phyloP scores from a whole-genome alignment of 2,113 vertebrate genomes.

The Oncorhynchus clarkii region DNA sequence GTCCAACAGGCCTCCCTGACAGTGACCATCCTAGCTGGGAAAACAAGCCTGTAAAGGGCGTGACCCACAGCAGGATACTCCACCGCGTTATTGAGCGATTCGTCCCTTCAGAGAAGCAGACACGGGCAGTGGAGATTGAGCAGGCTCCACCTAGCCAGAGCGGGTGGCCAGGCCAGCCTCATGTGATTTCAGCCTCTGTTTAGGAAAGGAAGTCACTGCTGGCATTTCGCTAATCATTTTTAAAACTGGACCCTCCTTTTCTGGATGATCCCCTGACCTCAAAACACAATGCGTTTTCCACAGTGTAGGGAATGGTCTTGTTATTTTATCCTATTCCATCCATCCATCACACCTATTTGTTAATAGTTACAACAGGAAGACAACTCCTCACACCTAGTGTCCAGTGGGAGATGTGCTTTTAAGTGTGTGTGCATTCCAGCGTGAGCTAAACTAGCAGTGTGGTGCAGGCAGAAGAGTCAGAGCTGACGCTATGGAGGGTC shows the following conservation, averaged over 20 bases:
- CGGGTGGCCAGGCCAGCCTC: slow-evolving; percentile 39
- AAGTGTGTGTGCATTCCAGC: slow-evolving; percentile 36
- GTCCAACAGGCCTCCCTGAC: slow-evolving; percentile 55
- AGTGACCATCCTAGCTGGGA: slow-evolving; percentile 59
- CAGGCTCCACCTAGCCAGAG: not conserved
- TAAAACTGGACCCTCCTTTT: slow-evolving; percentile 61
- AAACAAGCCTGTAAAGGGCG: slow-evolving; percentile 62
- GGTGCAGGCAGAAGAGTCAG: slow-evolving; percentile 13
- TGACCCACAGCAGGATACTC: slow-evolving; percentile 55
- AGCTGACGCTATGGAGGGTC: slow-evolving; percentile 15
- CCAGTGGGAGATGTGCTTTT: slow-evolving; percentile 21
- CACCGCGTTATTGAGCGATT: slow-evolving; percentile 54
- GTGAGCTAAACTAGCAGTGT: slow-evolving; percentile 18
- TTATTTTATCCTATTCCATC: slow-evolving; percentile 57
- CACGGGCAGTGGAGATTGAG: slow-evolving; percentile 18
- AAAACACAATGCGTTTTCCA: slow-evolving; percentile 64
- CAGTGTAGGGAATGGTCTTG: slow-evolving; percentile 50
- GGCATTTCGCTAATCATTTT: slow-evolving; percentile 66
- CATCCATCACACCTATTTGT: slow-evolving; percentile 62
- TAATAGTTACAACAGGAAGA: slow-evolving; percentile 43
- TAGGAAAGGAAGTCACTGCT: slow-evolving; percentile 70
- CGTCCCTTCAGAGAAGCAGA: slow-evolving; percentile 40
- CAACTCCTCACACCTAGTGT: slow-evolving; percentile 28
- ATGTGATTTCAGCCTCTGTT: slow-evolving; percentile 55
- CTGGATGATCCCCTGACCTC: slow-evolving; percentile 63